Conservation (phyloP, 2,113 vertebrate genomes). For the Melanerpes aurifrons region DNA sequence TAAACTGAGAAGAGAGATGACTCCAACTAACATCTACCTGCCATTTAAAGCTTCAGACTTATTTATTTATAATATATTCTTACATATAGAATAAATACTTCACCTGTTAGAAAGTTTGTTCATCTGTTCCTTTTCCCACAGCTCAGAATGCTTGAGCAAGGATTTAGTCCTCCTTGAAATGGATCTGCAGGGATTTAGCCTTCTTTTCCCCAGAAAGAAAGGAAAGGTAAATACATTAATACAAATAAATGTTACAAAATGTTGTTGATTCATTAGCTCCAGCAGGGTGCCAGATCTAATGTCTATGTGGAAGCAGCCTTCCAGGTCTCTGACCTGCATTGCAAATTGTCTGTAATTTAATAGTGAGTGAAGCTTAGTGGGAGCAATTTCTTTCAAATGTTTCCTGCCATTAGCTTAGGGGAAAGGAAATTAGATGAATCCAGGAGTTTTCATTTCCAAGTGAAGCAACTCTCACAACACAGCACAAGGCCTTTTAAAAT, state of each 20-base stretch:
- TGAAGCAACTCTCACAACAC: conserved; percentile 5
- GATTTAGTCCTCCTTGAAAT: neutral
- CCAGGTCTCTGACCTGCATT: neutral
- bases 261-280: neutral
- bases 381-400: conserved; percentile 21
- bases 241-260: neutral
- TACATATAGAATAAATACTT: no score
- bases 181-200: neutral
- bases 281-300: neutral
- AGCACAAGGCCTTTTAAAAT: conserved; percentile 23
- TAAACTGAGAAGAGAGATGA: no score
- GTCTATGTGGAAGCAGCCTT: neutral
- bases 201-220: neutral
- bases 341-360: conserved; percentile 18
- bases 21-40: no score
- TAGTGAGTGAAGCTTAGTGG: neutral
- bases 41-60: no score
- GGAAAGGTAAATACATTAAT: neutral
- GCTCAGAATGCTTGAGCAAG: neutral
- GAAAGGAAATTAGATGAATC: conserved; percentile 22
- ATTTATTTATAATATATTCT: no score
- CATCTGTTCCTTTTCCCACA: neutral
- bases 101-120: neutral
- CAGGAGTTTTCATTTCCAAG: conserved; percentile 43
- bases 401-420: conserved; percentile 15